These are phyloP conservation scores for Lasius fuliginosus DNA, from an alignment of 2,888 invertebrate species.

Conservation along the genomic window DNA sequence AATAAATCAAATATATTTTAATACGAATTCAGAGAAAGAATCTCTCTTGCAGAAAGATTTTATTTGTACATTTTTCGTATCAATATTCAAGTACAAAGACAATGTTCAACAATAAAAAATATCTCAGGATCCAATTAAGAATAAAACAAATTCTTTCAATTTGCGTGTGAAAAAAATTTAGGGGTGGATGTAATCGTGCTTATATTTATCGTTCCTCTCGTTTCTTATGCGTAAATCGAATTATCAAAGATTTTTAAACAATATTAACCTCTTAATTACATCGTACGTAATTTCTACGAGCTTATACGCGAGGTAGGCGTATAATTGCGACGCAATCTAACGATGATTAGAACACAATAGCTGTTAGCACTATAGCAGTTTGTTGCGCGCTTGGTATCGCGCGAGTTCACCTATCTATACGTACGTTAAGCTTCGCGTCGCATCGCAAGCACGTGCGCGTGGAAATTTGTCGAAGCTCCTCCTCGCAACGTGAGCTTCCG, in stretches of 20 bases:
- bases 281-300: constrained; percentile 1
- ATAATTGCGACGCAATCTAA: constrained; percentile 35
- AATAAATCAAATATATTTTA: background rate
- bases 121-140: background rate
- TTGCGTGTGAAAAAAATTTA: background rate
- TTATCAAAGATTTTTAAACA: constrained; percentile 5
- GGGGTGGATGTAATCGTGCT: background rate
- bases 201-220: background rate
- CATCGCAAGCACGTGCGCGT: constrained; percentile 48
- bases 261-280: constrained; percentile 18
- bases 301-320: background rate
- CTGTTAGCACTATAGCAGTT: constrained; percentile 3
- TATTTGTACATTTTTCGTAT: background rate
- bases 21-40: background rate
- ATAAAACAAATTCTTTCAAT: background rate
- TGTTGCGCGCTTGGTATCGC: constrained; percentile 36
- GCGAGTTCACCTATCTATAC: constrained; percentile 30
- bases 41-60: background rate
- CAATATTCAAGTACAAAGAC: background rate
- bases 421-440: constrained; percentile 44
- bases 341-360: constrained; percentile 45
- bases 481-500: constrained; percentile 48
- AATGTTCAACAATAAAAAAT: background rate
- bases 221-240: background rate
- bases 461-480: constrained; percentile 54